Evolutionary conservation across 2,113 vertebrate genomes (phyloP).

Genomic region (Mungos mungo): DNA sequence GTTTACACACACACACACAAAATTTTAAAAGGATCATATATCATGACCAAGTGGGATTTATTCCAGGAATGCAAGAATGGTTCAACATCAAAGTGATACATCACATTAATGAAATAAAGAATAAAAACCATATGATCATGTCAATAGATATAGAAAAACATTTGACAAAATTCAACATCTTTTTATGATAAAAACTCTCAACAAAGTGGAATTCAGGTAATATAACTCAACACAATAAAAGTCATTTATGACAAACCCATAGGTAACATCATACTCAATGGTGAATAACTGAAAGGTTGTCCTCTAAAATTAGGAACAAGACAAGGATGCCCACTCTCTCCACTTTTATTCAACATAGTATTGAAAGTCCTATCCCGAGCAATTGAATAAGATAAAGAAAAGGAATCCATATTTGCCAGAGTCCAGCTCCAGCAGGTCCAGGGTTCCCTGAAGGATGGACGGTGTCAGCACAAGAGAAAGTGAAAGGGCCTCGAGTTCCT

Average conservation of each 20-base stretch:
- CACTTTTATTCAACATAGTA: not conserved
- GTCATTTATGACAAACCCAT: not conserved
- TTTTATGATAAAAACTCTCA: not conserved
- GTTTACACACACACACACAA: too few relatives aligned
- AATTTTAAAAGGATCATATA: not conserved
- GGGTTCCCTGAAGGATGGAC: too few relatives aligned
- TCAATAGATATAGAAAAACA: not conserved
- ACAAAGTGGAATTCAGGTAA: not conserved
- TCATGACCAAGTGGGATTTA: not conserved
- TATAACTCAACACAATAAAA: not conserved
- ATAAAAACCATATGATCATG: not conserved
- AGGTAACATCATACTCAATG: not conserved
- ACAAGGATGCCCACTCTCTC: not conserved
- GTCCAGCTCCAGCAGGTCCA: too few relatives aligned
- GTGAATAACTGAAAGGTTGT: not conserved
- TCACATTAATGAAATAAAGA: not conserved
- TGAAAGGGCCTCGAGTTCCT: too few relatives aligned
- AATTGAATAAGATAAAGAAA: not conserved
- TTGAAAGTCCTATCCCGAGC: not conserved
- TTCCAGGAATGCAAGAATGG: not conserved
- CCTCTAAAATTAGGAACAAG: not conserved
- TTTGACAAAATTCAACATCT: not conserved
- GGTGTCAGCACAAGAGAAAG: too few relatives aligned
- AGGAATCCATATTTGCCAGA: not conserved
- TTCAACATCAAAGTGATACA: not conserved